Evolutionary conservation across 2,888 invertebrate genomes (phyloP).

Genomic region (Cactoblastis cactorum): DNA sequence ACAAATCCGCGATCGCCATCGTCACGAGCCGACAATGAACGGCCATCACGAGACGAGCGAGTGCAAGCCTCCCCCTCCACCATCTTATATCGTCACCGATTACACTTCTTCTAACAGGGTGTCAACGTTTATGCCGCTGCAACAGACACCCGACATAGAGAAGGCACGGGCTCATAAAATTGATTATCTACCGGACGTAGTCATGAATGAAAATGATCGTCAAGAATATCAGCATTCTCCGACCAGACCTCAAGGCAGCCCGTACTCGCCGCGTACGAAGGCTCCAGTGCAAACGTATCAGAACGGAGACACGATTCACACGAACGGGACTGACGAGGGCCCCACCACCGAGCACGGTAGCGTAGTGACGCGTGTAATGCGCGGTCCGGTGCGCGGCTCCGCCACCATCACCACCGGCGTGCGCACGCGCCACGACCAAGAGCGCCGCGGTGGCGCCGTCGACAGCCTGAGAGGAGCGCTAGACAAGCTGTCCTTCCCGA

Average conservation of each 20-base stretch:
- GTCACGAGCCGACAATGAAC: constrained; percentile 39
- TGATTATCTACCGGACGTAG: constrained; percentile 70
- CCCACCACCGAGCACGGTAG: constrained; percentile 81
- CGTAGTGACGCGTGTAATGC: constrained; percentile 86
- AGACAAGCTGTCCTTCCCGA: constrained; percentile 67
- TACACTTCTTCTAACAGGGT: constrained; percentile 62
- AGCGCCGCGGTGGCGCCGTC: constrained; percentile 39
- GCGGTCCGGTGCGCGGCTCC: constrained; percentile 85
- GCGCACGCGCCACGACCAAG: constrained; percentile 73
- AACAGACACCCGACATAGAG: constrained; percentile 73
- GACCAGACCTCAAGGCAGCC: constrained; percentile 29
- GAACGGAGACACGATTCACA: constrained; percentile 36
- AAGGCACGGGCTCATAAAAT: constrained; percentile 69
- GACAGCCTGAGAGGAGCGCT: constrained; percentile 76
- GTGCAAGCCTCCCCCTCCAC: constrained; percentile 42
- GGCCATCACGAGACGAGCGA: constrained; percentile 33
- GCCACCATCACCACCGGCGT: constrained; percentile 82
- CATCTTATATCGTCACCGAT: constrained; percentile 69
- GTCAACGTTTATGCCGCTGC: constrained; percentile 69
- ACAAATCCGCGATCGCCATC: constrained; percentile 63
- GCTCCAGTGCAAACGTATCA: constrained; percentile 29
- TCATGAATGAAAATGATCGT: constrained; percentile 58
- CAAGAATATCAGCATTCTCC: constrained; percentile 27
- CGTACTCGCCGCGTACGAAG: constrained; percentile 32
- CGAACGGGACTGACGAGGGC: constrained; percentile 45